Evolutionary conservation across 2,797 vertebrate genomes (phyloP).

Genomic region (Sebastes reedi): DNA sequence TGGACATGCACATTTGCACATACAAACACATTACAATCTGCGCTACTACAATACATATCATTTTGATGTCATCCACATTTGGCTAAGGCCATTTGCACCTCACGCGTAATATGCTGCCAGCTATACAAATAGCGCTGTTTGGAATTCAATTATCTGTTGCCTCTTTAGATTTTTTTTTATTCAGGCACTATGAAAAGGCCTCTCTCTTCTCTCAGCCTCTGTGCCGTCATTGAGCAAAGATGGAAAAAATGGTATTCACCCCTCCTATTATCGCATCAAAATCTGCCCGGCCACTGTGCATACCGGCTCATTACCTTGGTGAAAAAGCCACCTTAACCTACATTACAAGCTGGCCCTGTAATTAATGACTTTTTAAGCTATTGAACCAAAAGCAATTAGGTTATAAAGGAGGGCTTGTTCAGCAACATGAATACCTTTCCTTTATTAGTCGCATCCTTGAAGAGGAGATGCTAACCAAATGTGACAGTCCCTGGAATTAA

Average conservation of each 20-base stretch:
- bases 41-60: constrained; percentile 65
- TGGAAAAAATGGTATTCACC: constrained; percentile 70
- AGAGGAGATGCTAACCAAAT: constrained; percentile 76
- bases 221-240: constrained; percentile 64
- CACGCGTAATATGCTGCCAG: constrained; percentile 67
- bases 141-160: constrained; percentile 76
- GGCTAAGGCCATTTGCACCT: constrained; percentile 73
- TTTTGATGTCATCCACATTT: constrained; percentile 75
- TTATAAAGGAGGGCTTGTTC: constrained; percentile 83
- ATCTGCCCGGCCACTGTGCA: constrained; percentile 68
- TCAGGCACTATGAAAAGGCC: constrained; percentile 61
- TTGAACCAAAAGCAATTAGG: constrained; percentile 85
- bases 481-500: constrained; percentile 79
- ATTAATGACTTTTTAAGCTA: constrained; percentile 88
- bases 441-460: constrained; percentile 82
- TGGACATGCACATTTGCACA: constrained; percentile 73
- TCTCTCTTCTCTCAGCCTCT: constrained; percentile 57
- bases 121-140: constrained; percentile 75
- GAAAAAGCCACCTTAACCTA: constrained; percentile 83
- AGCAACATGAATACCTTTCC: constrained; percentile 75
- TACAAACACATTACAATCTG: constrained; percentile 71
- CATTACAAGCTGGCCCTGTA: constrained; percentile 81
- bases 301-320: constrained; percentile 80
- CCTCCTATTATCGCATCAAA: constrained; percentile 81
- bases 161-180: constrained; percentile 41